Percentiles rank a stretch among this genome's conserved stretches.
Evolutionary conservation across 2,888 invertebrate species (phyloP).

Genomic region (Dolichopus griseipennis): DNA sequence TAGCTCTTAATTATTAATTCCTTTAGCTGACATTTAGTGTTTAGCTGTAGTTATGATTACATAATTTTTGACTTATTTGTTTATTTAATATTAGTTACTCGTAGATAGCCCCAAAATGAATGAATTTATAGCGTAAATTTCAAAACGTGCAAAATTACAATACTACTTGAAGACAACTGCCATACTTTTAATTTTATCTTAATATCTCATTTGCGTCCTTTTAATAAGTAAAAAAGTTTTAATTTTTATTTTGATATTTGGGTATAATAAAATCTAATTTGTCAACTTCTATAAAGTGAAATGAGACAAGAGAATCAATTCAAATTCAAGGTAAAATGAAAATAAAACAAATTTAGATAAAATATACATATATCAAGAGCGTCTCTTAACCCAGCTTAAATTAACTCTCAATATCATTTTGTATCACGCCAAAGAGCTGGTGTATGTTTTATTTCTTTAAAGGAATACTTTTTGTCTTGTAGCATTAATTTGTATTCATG

Average conservation of each 20-base stretch:
- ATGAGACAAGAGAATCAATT: not conserved
- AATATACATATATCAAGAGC: not conserved
- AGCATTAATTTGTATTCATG: constrained; percentile 22
- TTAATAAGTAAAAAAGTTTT: not conserved
- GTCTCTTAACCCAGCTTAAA: not conserved
- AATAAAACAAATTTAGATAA: not conserved
- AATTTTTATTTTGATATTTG: not conserved
- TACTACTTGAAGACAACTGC: too few relatives aligned
- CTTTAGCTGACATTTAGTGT: too few relatives aligned
- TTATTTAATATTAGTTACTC: too few relatives aligned
- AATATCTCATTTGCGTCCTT: not conserved
- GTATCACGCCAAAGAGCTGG: too few relatives aligned
- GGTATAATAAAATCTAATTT: not conserved
- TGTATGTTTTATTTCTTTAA: not conserved
- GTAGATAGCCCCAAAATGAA: too few relatives aligned
- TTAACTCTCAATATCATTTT: not conserved
- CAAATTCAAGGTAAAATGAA: not conserved
- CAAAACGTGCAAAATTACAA: too few relatives aligned
- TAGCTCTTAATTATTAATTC: too few relatives aligned
- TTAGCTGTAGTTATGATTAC: too few relatives aligned
- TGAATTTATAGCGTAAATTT: too few relatives aligned
- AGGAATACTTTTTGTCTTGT: constrained; percentile 10
- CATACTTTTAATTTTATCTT: not conserved
- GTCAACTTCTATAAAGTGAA: not conserved
- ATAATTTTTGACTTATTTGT: too few relatives aligned